Percentiles rank a stretch among this genome's conserved stretches.
Conservation (phyloP, 2,797 vertebrate species). For the Rhabdomys pumilio region DNA sequence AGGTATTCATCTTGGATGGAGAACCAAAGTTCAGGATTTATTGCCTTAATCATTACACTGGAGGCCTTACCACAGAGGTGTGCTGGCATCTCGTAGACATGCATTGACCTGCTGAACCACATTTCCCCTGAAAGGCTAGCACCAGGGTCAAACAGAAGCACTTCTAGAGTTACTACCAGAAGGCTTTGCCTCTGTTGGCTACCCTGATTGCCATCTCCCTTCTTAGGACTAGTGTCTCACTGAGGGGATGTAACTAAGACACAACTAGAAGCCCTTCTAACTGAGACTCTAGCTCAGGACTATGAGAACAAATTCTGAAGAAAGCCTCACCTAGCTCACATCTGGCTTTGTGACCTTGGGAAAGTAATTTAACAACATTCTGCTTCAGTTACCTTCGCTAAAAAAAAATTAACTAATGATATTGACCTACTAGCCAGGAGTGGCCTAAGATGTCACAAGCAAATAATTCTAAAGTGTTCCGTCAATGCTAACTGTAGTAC, state of each 20-base stretch:
- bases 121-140: not conserved
- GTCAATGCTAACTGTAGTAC: slow-evolving; percentile 71
- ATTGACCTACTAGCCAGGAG: slow-evolving; percentile 57
- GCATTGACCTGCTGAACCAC: not conserved
- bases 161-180: not conserved
- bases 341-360: slow-evolving; percentile 43
- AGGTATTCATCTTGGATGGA: not conserved
- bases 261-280: not conserved
- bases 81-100: not conserved
- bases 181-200: not conserved
- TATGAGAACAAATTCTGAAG: not conserved
- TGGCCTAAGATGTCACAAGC: slow-evolving; percentile 74
- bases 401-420: slow-evolving; percentile 70
- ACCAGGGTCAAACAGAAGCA: not conserved
- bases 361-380: slow-evolving; percentile 58
- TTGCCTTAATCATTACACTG: not conserved
- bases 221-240: not conserved
- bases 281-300: not conserved
- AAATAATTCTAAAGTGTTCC: slow-evolving; percentile 76
- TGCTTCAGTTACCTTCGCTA: slow-evolving; percentile 50
- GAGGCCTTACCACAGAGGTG: not conserved
- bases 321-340: slow-evolving; percentile 1
- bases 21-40: not conserved
- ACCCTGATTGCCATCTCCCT: not conserved
- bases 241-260: not conserved